A percentile compares a stretch with the other conserved stretches of the same genome.
phyloP scores from a whole-genome alignment of 2,113 vertebrate species.

The Clarias batrachus region DNA sequence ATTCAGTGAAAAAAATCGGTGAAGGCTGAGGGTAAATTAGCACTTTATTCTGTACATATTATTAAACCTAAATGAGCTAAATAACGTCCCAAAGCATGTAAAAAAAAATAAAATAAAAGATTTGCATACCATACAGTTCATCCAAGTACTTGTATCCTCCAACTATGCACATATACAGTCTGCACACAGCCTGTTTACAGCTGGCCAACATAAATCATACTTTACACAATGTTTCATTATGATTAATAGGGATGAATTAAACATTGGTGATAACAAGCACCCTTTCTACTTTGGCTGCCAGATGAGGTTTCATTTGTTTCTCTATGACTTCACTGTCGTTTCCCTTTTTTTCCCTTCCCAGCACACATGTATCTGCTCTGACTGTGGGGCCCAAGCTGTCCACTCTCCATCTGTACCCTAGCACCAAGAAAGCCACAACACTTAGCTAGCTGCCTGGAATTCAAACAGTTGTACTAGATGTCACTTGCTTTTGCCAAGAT shows the following conservation, averaged over 20 bases:
- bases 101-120: no score
- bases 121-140: neutral
- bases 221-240: slow-evolving; percentile 18
- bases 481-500: slow-evolving; percentile 9
- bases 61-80: neutral
- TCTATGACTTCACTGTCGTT: slow-evolving; percentile 44
- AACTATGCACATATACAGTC: neutral
- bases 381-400: slow-evolving; percentile 26
- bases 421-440: slow-evolving; percentile 43
- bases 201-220: slow-evolving; percentile 4
- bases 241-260: slow-evolving; percentile 34
- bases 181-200: slow-evolving; percentile 2
- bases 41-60: slow-evolving; percentile 2
- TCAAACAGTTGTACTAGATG: slow-evolving; percentile 15
- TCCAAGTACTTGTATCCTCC: neutral
- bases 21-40: neutral
- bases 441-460: slow-evolving; percentile 29
- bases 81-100: neutral
- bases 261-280: slow-evolving; percentile 21
- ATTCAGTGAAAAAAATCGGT: neutral
- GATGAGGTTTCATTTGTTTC: slow-evolving; percentile 40
- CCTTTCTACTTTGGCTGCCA: slow-evolving; percentile 23
- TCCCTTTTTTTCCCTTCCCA: neutral
- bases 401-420: slow-evolving; percentile 51
- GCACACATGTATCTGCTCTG: slow-evolving; percentile 20